Base-by-base conservation (phyloP, 2,113 vertebrate species). In the Artemisiospiza belli region DNA sequence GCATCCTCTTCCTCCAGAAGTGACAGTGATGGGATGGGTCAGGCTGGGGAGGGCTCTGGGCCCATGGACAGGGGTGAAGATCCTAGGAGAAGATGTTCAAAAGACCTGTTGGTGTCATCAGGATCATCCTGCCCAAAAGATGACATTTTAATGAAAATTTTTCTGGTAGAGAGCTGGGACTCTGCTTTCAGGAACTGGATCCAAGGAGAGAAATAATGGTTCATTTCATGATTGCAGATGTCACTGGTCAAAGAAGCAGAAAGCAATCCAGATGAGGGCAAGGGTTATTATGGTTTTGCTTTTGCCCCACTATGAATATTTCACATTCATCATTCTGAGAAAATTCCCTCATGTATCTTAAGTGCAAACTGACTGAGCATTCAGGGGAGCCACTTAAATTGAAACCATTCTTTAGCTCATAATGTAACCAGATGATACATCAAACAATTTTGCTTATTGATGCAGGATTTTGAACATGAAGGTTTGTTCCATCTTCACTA, bases 401-500 rank as follows among this genome's bases (percentile, higher is more conserved):
- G 69, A 87, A 92, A 76, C n/a, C n/a, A 57, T 75, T 79, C 68
- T 92, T 57, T 81, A 87, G 44, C 41, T 90, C 12, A 35, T 81
- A 75, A 55, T 31, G 21, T 72, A 90, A 86, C 64, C 33, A 84
- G 54, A 90, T 22, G 37, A 94, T 58, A 88, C 12, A 78, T 90
- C 73, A 90, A 92, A 93, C 12, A 84, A 22, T 83, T 95, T 93
- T 72, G 12, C 83, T 89, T 95, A 94, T 82, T 87, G 79, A 89
- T 64, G 37, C 19, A 69, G n/a, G 49, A 64, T 93, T 96, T 78
- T 92, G 73, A 92, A 92, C 66, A 76, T 83, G 79, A 92, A 93
- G 5, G 14, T 39, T 88, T 74, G 24, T 49, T 68, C 73, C 37
- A 68, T 86, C 80, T 89, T 84, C 54, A 76, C 37, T 80, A 79